Base-by-base conservation (phyloP, 2,113 vertebrate species). In the Hippocampus abdominalis region DNA sequence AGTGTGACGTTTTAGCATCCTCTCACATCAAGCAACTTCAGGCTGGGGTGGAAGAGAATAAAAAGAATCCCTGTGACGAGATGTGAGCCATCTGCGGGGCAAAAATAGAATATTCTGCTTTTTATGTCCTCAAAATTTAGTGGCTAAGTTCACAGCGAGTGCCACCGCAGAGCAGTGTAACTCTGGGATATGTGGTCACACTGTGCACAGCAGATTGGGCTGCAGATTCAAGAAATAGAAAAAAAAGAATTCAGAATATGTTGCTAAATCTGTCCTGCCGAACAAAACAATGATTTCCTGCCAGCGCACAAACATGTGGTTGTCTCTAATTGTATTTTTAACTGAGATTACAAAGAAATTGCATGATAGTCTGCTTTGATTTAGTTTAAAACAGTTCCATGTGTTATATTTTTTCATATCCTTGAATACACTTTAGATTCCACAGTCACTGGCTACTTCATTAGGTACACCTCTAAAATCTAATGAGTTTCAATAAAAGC, bases 141-240 rank as follows among this genome's bases (percentile, higher is more conserved):
- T 72, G 77, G 60, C 77, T 61, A 72, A 76, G 75, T 82, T 82
- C 79, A 74, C 73, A 67, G 53, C 67, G 64, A 86, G 73, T 69
- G 70, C 62, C 74, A 75, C 71, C 56, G 67, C 56, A 72, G 42
- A 68, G 74, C 76, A 71, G 40, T 23, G 71, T 65, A 75, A 80
- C 70, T 74, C 21, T 69, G 68, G 78, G 81, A 68, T 54, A 42
- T 75, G 49, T 9, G 77, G 70, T 70, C 53, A 69, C 32, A 36
- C 56, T 71, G 42, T 66, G 72, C 51, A 68, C 73, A 79, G 36
- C 25, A 44, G 60, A 73, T 42, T 40, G 9, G 66, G 53, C 57
- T 51, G 49, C 32, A 76, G 64, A 46, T 49, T 74, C 29, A 48
- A 70, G 75, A 61, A 74, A 77, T 81, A 66, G 44, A 8, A 64